Conservation (phyloP, 2,888 invertebrate genomes). For the Lasiommata megera region DNA sequence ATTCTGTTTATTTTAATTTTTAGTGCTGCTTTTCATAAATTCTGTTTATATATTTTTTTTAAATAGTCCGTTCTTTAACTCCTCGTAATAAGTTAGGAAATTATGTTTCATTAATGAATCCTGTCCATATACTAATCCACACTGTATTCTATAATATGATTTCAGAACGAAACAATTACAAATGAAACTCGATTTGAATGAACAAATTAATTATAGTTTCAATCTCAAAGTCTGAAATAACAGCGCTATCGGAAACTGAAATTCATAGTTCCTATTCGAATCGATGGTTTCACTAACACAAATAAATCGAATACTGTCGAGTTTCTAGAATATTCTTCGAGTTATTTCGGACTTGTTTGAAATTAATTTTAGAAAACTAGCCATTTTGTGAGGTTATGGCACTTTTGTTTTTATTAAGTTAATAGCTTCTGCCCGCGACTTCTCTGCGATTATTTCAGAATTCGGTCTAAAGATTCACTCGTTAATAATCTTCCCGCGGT, state of each 20-base stretch:
- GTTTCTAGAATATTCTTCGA: conserved; percentile 1
- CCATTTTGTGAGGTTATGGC: too few relatives aligned
- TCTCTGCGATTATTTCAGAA: too few relatives aligned
- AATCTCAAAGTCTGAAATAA: conserved; percentile 17
- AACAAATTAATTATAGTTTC: conserved; percentile 2
- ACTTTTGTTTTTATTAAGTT: too few relatives aligned
- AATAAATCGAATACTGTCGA: conserved; percentile 5
- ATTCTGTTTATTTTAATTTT: too few relatives aligned
- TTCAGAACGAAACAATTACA: conserved; percentile 3
- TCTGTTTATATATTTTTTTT: too few relatives aligned
- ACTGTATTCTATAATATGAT: conserved; percentile 1
- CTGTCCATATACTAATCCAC: neutral
- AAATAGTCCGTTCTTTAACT: too few relatives aligned
- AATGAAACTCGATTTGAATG: conserved; percentile 8
- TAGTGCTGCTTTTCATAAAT: too few relatives aligned
- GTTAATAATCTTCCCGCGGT: too few relatives aligned
- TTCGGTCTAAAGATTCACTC: too few relatives aligned
- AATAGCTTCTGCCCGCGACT: too few relatives aligned
- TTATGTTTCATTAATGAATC: neutral
- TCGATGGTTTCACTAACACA: conserved; percentile 14
- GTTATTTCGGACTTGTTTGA: neutral
- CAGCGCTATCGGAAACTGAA: conserved; percentile 16
- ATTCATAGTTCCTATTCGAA: conserved; percentile 9
- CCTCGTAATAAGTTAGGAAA: neutral
- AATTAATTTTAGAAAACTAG: neutral